Evolutionary conservation across 2,888 invertebrate species (phyloP).

Genomic region (Griposia aprilina): DNA sequence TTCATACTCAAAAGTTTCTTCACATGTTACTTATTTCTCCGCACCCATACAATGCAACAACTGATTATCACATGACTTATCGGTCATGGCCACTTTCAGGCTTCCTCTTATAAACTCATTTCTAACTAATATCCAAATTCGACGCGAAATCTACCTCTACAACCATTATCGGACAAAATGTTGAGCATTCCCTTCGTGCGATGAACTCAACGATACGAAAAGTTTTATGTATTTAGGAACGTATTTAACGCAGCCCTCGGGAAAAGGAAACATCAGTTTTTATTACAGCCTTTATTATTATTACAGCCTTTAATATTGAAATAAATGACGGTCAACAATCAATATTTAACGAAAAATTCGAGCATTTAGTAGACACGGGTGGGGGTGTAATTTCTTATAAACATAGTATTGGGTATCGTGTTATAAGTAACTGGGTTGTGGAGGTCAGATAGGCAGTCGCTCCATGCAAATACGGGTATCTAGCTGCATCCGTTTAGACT

Average conservation of each 20-base stretch:
- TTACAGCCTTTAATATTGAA: not conserved
- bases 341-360: conserved; percentile 6
- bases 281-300: conserved; percentile 20
- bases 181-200: not conserved
- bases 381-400: too few relatives aligned
- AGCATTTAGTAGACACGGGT: not conserved
- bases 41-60: too few relatives aligned
- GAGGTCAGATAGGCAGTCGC: not conserved
- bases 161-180: not conserved
- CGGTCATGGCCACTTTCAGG: not conserved
- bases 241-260: not conserved
- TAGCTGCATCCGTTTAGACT: not conserved
- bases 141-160: not conserved
- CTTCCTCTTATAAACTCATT: not conserved
- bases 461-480: not conserved
- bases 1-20: too few relatives aligned
- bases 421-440: not conserved
- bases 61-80: too few relatives aligned
- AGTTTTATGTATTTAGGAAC: conserved; percentile 1
- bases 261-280: conserved; percentile 19
- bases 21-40: too few relatives aligned
- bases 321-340: conserved; percentile 9
- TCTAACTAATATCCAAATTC: too few relatives aligned
- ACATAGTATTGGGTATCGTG: not conserved
- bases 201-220: conserved; percentile 19